A percentile compares a stretch with the other conserved stretches of the same genome.
Conservation (phyloP, 2,797 vertebrate species). For the Mionectes olivaceus region DNA sequence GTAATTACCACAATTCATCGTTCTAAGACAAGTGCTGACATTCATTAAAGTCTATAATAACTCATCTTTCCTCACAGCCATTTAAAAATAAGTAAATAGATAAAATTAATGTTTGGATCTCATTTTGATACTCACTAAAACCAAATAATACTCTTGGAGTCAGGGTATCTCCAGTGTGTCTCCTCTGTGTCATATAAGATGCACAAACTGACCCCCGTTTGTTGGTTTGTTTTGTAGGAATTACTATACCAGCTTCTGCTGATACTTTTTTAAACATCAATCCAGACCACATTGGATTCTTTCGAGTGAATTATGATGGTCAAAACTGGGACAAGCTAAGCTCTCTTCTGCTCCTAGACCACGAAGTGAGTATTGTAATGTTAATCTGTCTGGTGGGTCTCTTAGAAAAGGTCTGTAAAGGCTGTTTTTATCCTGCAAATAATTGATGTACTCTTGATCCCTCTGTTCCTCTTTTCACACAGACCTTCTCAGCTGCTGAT, state of each 20-base stretch:
- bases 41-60: neutral
- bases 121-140: constrained; percentile 15
- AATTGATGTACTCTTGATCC: neutral
- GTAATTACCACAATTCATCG: constrained; percentile 8
- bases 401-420: neutral
- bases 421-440: neutral
- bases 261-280: constrained; percentile 85
- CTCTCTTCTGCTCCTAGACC: constrained; percentile 63
- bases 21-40: neutral
- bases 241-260: neutral
- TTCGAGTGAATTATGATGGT: constrained; percentile 88
- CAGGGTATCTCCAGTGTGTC: neutral
- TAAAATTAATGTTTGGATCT: constrained; percentile 13
- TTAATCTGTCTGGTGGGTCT: neutral
- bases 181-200: neutral
- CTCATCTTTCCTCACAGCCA: neutral
- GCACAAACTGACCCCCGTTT: constrained; percentile 21
- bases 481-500: constrained; percentile 79
- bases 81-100: constrained; percentile 28
- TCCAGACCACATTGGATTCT: constrained; percentile 91
- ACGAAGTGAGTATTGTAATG: constrained; percentile 76
- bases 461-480: neutral
- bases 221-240: constrained; percentile 62
- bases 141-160: neutral
- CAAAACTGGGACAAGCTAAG: constrained; percentile 81